Percentiles rank a stretch among this genome's conserved stretches.
Evolutionary conservation across 2,888 invertebrate genomes (phyloP).

Genomic region (Axea sp.): DNA sequence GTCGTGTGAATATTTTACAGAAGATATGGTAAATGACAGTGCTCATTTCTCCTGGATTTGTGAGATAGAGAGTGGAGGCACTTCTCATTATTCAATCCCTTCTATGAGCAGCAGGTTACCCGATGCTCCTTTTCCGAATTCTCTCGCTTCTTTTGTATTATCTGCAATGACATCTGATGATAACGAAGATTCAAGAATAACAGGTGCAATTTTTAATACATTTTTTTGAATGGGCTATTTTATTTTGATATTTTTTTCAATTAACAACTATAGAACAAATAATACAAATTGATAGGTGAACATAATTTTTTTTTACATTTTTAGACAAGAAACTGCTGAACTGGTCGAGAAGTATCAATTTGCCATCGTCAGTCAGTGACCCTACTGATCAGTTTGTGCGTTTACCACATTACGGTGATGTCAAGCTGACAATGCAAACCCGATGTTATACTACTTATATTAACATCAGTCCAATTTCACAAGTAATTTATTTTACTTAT

Average conservation of each 20-base stretch:
- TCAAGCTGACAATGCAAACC: slow-evolving; percentile 81
- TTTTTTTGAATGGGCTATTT: no score
- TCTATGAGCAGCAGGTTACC: slow-evolving; percentile 79
- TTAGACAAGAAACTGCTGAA: slow-evolving; percentile 62
- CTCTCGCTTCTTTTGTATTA: slow-evolving; percentile 65
- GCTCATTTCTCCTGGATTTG: slow-evolving; percentile 84
- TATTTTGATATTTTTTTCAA: no score
- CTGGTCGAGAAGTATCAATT: slow-evolving; percentile 72
- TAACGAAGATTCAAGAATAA: slow-evolving; percentile 18
- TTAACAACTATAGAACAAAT: no score
- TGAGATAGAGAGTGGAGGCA: slow-evolving; percentile 81
- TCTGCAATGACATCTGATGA: slow-evolving; percentile 63
- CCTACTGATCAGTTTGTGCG: slow-evolving; percentile 81
- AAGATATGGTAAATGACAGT: slow-evolving; percentile 70
- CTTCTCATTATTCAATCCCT: slow-evolving; percentile 87
- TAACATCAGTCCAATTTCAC: slow-evolving; percentile 82
- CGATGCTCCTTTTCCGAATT: slow-evolving; percentile 68
- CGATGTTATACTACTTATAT: slow-evolving; percentile 81
- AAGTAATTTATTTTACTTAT: no score
- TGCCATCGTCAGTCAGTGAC: slow-evolving; percentile 65
- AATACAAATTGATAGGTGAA: no score
- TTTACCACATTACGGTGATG: slow-evolving; percentile 82
- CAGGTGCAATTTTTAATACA: slow-evolving; percentile 14
- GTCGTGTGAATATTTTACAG: no score
- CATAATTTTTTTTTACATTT: no score